Conservation (phyloP, 2,888 invertebrate genomes). For the Drosophila tanythrix region DNA sequence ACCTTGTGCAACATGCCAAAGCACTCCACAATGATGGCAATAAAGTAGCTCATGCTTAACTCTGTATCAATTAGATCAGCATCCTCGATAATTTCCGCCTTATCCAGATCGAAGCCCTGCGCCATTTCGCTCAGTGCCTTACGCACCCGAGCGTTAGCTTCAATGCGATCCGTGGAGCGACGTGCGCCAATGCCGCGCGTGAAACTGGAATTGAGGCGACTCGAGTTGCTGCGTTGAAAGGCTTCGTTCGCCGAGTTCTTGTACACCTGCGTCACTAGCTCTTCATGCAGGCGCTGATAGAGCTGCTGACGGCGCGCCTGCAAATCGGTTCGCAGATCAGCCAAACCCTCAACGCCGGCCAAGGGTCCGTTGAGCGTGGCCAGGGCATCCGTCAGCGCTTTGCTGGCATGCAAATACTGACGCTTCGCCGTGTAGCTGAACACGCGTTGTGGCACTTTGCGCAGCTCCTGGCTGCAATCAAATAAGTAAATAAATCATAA, state of each 20-base stretch:
- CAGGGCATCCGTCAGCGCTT: slow-evolving; percentile 90
- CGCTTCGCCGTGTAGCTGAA: slow-evolving; percentile 89
- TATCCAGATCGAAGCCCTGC: slow-evolving; percentile 83
- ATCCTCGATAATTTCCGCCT: slow-evolving; percentile 87
- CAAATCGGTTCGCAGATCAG: slow-evolving; percentile 91
- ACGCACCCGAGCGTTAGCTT: slow-evolving; percentile 86
- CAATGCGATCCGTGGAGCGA: slow-evolving; percentile 86
- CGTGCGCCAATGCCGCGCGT: slow-evolving; percentile 87
- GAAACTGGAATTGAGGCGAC: slow-evolving; percentile 87
- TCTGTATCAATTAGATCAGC: slow-evolving; percentile 87
- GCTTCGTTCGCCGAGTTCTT: slow-evolving; percentile 87
- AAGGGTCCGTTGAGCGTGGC: slow-evolving; percentile 89
- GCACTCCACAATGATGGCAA: slow-evolving; percentile 93
- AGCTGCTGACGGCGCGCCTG: slow-evolving; percentile 87
- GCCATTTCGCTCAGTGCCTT: slow-evolving; percentile 86
- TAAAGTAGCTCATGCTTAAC: slow-evolving; percentile 88
- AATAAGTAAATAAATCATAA: neutral
- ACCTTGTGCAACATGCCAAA: slow-evolving; percentile 93
- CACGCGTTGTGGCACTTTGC: slow-evolving; percentile 90
- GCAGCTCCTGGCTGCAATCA: slow-evolving; percentile 88
- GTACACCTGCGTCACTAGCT: slow-evolving; percentile 90
- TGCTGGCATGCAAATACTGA: slow-evolving; percentile 94
- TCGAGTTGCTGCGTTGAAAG: slow-evolving; percentile 88
- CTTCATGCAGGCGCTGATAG: slow-evolving; percentile 89
- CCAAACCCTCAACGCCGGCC: slow-evolving; percentile 92